Percentiles rank a stretch among this genome's conserved stretches.
Conservation (phyloP, 2,797 vertebrate species). For the Simalia tracyae region DNA sequence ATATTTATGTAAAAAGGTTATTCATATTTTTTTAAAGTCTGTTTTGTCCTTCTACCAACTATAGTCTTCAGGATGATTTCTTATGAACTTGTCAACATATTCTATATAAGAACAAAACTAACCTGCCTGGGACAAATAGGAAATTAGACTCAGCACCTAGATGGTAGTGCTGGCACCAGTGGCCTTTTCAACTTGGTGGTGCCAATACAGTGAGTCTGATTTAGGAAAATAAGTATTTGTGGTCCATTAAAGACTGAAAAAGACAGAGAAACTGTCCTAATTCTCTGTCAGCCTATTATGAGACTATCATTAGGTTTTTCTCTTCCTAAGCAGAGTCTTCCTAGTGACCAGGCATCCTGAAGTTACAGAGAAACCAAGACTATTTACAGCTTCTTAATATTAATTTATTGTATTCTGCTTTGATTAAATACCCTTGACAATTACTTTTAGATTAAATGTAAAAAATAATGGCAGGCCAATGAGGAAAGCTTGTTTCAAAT, state of each 20-base stretch:
- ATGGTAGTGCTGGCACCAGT: background rate
- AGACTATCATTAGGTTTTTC: background rate
- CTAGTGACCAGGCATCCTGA: background rate
- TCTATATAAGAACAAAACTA: background rate
- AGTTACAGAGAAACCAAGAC: background rate
- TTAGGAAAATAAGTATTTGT: background rate
- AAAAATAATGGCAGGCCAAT: background rate
- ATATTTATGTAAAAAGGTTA: background rate
- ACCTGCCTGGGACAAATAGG: background rate
- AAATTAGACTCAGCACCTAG: background rate
- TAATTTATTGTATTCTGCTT: background rate
- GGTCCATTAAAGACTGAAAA: background rate
- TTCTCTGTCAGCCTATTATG: background rate
- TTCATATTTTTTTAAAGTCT: background rate
- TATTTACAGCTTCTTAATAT: background rate
- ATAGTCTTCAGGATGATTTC: background rate
- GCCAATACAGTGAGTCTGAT: background rate
- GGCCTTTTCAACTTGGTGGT: background rate
- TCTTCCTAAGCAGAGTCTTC: background rate
- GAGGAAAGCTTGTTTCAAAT: background rate
- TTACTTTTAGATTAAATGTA: background rate
- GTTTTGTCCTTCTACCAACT: background rate
- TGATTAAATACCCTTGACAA: background rate
- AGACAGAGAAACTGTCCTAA: background rate
- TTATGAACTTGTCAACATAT: background rate